These are phyloP conservation scores for Pao palembangensis DNA, from an alignment of 2,113 vertebrate genomes.

Conservation along the genomic window DNA sequence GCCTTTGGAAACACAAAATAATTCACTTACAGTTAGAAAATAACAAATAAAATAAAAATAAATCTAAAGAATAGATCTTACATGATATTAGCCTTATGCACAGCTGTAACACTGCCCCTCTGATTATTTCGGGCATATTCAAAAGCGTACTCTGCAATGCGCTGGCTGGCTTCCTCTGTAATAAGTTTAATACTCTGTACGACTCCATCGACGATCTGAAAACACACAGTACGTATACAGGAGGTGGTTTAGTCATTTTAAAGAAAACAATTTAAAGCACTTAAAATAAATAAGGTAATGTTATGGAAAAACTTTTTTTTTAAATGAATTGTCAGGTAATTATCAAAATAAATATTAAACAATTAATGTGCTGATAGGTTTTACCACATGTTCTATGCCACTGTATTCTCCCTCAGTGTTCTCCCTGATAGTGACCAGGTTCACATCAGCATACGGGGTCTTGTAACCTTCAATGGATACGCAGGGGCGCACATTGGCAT, in stretches of 20 bases:
- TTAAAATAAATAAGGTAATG: neutral
- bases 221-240: conserved; percentile 10
- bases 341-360: neutral
- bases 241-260: neutral
- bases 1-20: conserved; percentile 71
- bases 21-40: neutral
- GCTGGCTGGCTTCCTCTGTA: conserved; percentile 87
- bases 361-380: conserved; percentile 33
- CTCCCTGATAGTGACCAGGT: conserved; percentile 90
- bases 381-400: conserved; percentile 91
- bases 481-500: conserved; percentile 92
- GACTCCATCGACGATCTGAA: conserved; percentile 93
- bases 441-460: conserved; percentile 85
- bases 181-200: conserved; percentile 98
- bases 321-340: too few species aligned
- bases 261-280: too few species aligned
- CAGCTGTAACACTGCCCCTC: conserved; percentile 88
- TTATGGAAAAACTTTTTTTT: neutral
- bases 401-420: conserved; percentile 89
- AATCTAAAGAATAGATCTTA: conserved; percentile 63
- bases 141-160: conserved; percentile 94
- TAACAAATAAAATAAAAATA: neutral
- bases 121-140: conserved; percentile 93
- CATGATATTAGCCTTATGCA: conserved; percentile 99
- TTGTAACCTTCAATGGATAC: conserved; percentile 93